These are phyloP conservation scores for Probosciger aterrimus DNA, from an alignment of 2,113 vertebrate species.

Conservation along the genomic window DNA sequence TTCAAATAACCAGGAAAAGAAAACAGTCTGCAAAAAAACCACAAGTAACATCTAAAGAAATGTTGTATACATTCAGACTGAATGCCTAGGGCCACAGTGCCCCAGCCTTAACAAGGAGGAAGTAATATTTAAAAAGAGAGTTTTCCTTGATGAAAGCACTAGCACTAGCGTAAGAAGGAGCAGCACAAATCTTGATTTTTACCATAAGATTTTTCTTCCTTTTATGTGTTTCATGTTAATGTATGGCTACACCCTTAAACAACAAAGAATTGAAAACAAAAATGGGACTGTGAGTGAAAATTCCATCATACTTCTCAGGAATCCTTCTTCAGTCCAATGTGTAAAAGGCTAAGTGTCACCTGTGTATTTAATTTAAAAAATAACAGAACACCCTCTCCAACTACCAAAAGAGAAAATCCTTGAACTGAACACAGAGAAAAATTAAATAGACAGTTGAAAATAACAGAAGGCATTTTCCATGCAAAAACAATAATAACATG, in stretches of 20 bases:
- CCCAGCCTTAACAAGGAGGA: background rate
- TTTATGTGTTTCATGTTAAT: background rate
- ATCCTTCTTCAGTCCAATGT: background rate
- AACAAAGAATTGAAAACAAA: background rate
- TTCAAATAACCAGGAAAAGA: background rate
- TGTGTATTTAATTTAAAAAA: background rate
- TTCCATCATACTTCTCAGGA: background rate
- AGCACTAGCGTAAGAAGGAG: background rate
- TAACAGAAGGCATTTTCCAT: background rate
- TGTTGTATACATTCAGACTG: background rate
- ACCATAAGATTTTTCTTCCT: background rate
- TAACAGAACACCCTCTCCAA: background rate
- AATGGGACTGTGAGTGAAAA: background rate
- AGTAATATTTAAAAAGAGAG: background rate
- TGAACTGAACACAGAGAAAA: background rate
- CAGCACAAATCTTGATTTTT: background rate
- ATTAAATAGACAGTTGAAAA: background rate
- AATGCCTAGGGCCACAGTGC: background rate
- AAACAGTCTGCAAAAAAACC: background rate
- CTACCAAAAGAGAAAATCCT: background rate
- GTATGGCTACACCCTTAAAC: background rate
- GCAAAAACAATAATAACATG: background rate
- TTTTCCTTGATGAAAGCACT: background rate
- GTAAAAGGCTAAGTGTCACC: background rate
- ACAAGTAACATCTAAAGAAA: background rate